phyloP scores from a whole-genome alignment of 2,888 invertebrate species.

The Synanthedon andrenaeformis region DNA sequence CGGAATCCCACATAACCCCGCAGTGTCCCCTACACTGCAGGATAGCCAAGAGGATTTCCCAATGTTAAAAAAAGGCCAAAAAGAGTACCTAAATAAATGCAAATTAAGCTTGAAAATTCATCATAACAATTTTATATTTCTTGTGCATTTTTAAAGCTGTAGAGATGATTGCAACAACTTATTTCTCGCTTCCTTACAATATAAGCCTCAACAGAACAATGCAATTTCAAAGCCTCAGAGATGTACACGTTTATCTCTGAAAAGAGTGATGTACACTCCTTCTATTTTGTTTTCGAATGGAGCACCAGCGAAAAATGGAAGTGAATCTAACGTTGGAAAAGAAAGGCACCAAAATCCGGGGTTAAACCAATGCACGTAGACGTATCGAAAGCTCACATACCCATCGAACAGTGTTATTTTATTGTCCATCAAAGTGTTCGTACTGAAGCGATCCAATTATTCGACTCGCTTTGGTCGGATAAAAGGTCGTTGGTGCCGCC shows the following conservation, averaged over 20 bases:
- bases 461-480: slow-evolving; percentile 12
- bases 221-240: not conserved
- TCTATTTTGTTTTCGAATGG: not conserved
- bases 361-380: slow-evolving; percentile 21
- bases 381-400: slow-evolving; percentile 19
- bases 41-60: too few species aligned
- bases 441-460: slow-evolving; percentile 30
- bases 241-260: not conserved
- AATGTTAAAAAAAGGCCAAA: too few species aligned
- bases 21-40: too few species aligned
- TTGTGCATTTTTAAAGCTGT: too few species aligned
- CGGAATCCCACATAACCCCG: too few species aligned
- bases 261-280: not conserved
- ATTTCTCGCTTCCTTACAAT: too few species aligned
- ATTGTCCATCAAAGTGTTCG: slow-evolving; percentile 30
- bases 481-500: slow-evolving; percentile 11
- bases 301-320: not conserved
- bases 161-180: too few species aligned
- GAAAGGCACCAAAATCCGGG: slow-evolving; percentile 12
- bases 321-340: slow-evolving; percentile 5
- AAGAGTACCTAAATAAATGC: too few species aligned
- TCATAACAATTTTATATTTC: too few species aligned
- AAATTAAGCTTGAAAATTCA: too few species aligned
- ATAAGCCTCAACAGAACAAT: too few species aligned
- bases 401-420: slow-evolving; percentile 28